These are phyloP conservation scores for Argyresthia goedartella DNA, from an alignment of 2,888 invertebrate genomes.

Conservation along the genomic window DNA sequence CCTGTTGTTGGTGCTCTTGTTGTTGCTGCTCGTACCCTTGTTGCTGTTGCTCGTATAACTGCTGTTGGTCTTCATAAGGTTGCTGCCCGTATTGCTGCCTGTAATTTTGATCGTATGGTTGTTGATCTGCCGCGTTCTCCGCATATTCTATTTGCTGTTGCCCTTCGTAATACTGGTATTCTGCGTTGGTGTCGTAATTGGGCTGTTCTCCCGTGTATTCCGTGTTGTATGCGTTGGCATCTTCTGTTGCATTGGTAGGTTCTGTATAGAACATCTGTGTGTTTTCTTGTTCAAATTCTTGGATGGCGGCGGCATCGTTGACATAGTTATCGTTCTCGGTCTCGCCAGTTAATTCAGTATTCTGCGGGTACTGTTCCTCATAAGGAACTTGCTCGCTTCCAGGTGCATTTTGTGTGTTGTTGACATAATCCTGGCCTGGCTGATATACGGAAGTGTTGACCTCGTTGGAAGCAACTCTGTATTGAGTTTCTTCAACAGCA, in stretches of 20 bases:
- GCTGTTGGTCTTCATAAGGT: constrained; percentile 13
- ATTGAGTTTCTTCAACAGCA: neutral
- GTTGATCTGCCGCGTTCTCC: constrained; percentile 8
- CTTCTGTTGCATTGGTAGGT: constrained; percentile 18
- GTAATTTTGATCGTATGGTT: constrained; percentile 41
- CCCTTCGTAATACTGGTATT: constrained; percentile 24
- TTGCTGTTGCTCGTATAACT: constrained; percentile 11
- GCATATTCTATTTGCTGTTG: constrained; percentile 9
- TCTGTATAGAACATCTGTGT: constrained; percentile 43
- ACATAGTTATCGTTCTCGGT: too few species aligned
- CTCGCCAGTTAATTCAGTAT: too few species aligned
- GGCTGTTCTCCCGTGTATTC: constrained; percentile 13
- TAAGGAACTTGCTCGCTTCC: too few species aligned
- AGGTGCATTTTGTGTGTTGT: too few species aligned
- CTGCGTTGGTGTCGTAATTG: constrained; percentile 20
- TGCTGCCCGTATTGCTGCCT: constrained; percentile 32
- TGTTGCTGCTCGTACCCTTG: neutral
- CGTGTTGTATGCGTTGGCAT: constrained; percentile 16
- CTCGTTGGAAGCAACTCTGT: neutral
- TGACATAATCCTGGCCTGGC: too few species aligned
- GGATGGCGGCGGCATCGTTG: constrained; percentile 13
- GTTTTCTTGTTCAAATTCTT: constrained; percentile 40
- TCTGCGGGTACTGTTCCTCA: too few species aligned
- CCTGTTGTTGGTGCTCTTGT: too few species aligned
- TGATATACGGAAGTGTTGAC: neutral